Percentiles rank a stretch among this genome's conserved stretches.
These are phyloP conservation scores for Centrocercus urophasianus DNA, from an alignment of 2,113 vertebrate species.

Conservation along the genomic window DNA sequence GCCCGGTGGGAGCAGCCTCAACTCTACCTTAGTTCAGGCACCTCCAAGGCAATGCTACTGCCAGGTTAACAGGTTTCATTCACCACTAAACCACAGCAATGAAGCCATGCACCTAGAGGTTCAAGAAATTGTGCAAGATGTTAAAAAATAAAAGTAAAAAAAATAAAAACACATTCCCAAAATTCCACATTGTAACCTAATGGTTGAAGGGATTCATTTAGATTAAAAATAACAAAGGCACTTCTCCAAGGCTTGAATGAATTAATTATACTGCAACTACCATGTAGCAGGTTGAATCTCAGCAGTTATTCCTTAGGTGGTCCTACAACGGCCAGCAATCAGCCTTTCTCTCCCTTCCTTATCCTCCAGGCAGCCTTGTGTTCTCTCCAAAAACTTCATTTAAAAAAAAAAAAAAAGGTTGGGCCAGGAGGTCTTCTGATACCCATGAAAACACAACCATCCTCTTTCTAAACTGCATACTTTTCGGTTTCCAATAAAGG, in stretches of 20 bases:
- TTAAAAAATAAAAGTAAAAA: not conserved
- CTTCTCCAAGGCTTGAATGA: not conserved
- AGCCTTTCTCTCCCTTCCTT: not conserved
- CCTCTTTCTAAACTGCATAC: not conserved
- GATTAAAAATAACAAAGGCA: not conserved
- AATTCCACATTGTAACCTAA: not conserved
- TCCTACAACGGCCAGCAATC: not conserved
- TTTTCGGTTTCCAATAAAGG: not conserved
- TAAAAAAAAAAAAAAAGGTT: not conserved
- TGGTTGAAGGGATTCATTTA: not conserved
- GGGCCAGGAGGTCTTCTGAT: not conserved
- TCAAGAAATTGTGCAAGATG: not conserved
- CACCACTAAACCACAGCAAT: not conserved
- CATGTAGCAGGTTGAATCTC: not conserved
- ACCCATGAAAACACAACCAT: not conserved
- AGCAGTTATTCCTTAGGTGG: not conserved
- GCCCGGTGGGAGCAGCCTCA: too few relatives aligned
- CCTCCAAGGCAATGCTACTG: not conserved
- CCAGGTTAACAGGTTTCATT: not conserved
- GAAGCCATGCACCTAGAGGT: not conserved
- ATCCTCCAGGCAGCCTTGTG: not conserved
- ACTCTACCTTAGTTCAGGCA: not conserved
- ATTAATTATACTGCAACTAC: not conserved
- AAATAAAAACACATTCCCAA: not conserved
- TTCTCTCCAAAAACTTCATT: not conserved